phyloP scores from a whole-genome alignment of 1,140 invertebrate species.

The Meteorus sp. region DNA sequence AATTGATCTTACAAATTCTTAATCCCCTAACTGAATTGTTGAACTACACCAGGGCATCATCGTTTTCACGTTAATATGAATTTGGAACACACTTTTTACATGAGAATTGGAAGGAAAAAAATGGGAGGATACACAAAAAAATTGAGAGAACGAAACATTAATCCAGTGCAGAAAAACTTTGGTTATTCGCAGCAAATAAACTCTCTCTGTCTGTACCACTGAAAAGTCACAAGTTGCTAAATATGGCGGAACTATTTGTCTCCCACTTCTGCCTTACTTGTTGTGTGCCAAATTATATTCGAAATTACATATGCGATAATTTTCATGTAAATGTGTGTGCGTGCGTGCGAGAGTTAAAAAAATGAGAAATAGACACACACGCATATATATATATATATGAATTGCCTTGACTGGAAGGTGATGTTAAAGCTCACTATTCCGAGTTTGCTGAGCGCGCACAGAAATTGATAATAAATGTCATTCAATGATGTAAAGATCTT shows the following conservation, averaged over 20 bases:
- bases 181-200: constrained; percentile 1
- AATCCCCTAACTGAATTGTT: neutral
- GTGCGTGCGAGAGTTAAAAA: too few relatives aligned
- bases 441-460: too few relatives aligned
- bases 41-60: constrained; percentile 5
- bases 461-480: too few relatives aligned
- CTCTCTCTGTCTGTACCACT: neutral
- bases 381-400: too few relatives aligned
- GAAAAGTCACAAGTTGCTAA: constrained; percentile 29
- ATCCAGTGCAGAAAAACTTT: neutral
- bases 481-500: too few relatives aligned
- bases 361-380: too few relatives aligned
- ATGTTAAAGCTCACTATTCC: too few relatives aligned
- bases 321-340: too few relatives aligned
- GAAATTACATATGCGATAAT: neutral
- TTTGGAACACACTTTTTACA: too few relatives aligned
- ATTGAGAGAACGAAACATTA: neutral
- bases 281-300: constrained; percentile 22
- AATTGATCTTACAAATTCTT: neutral
- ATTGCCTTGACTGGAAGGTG: too few relatives aligned
- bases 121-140: neutral
- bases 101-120: too few relatives aligned
- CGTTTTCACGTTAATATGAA: neutral
- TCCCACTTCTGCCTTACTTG: constrained; percentile 10
- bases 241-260: constrained; percentile 25